Conservation (phyloP, 2,113 vertebrate genomes). For the Bambusicola thoracicus region DNA sequence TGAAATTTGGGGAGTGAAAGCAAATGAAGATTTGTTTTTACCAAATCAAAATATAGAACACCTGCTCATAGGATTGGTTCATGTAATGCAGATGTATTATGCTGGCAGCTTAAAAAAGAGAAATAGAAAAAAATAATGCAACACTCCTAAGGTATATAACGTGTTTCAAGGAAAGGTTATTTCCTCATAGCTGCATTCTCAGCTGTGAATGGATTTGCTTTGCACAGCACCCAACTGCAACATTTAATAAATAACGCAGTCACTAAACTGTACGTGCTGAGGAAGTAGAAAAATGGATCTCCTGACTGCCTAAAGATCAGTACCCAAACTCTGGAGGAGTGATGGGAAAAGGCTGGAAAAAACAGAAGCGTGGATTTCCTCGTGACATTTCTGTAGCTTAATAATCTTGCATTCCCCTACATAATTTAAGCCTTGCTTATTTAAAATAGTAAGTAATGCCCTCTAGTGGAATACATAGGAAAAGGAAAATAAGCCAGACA, state of each 20-base stretch:
- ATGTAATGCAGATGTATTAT: background rate
- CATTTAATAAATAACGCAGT: background rate
- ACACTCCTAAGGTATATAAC: background rate
- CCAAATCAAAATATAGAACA: background rate
- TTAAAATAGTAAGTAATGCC: constrained; percentile 28
- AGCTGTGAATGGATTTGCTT: background rate
- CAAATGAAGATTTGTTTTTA: background rate
- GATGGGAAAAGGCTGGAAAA: background rate
- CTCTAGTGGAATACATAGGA: constrained; percentile 37
- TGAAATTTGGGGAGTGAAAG: background rate
- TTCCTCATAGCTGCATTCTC: background rate
- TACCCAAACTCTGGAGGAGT: background rate
- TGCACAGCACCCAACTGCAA: background rate
- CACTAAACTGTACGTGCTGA: background rate
- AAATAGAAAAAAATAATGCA: background rate
- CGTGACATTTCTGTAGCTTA: background rate
- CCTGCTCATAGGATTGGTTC: background rate
- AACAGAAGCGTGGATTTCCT: background rate
- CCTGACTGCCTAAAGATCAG: background rate
- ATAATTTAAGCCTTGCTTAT: background rate
- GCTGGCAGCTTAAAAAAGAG: background rate
- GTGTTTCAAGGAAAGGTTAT: background rate
- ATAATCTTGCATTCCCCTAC: background rate
- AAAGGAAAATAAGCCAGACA: background rate
- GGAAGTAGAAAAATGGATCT: background rate